Percentiles rank a stretch among this genome's conserved stretches.
Conservation (phyloP, 2,797 vertebrate species). For the Gymnodraco acuticeps region DNA sequence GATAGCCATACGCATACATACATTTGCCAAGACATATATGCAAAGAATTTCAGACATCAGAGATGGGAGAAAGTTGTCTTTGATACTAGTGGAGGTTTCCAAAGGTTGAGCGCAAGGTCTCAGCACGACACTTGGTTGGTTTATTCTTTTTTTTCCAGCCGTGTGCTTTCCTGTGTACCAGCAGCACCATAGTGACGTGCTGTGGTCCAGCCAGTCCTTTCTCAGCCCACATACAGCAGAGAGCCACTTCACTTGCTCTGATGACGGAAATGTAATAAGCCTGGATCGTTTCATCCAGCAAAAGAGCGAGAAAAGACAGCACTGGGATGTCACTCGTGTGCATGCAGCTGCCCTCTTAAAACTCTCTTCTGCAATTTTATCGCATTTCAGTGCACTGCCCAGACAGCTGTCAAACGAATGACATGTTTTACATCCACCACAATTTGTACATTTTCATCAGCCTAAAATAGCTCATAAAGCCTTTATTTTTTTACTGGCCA, state of each 20-base stretch:
- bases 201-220: slow-evolving; percentile 36
- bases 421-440: slow-evolving; percentile 70
- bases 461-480: slow-evolving; percentile 67
- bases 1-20: slow-evolving; percentile 10
- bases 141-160: slow-evolving; percentile 28
- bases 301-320: slow-evolving; percentile 25
- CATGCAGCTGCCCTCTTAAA: slow-evolving; percentile 53
- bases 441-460: slow-evolving; percentile 75
- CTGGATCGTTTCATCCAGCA: slow-evolving; percentile 58
- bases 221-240: slow-evolving; percentile 57
- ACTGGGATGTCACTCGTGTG: slow-evolving; percentile 43
- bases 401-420: slow-evolving; percentile 71
- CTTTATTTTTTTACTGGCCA: slow-evolving; percentile 52
- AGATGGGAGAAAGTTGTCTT: slow-evolving; percentile 21
- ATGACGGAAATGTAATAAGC: slow-evolving; percentile 60
- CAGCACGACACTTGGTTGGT: slow-evolving; percentile 68
- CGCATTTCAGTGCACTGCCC: slow-evolving; percentile 39
- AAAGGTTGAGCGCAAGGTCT: slow-evolving; percentile 45
- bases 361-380: slow-evolving; percentile 55
- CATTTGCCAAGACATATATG: slow-evolving; percentile 2
- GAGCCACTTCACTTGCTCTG: slow-evolving; percentile 57
- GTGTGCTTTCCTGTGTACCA: slow-evolving; percentile 39
- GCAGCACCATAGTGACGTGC: slow-evolving; percentile 54
- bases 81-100: slow-evolving; percentile 25
- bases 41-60: slow-evolving; percentile 6